These are phyloP conservation scores for Coecobrya sp. DNA, from an alignment of 2,888 invertebrate species.

Conservation along the genomic window DNA sequence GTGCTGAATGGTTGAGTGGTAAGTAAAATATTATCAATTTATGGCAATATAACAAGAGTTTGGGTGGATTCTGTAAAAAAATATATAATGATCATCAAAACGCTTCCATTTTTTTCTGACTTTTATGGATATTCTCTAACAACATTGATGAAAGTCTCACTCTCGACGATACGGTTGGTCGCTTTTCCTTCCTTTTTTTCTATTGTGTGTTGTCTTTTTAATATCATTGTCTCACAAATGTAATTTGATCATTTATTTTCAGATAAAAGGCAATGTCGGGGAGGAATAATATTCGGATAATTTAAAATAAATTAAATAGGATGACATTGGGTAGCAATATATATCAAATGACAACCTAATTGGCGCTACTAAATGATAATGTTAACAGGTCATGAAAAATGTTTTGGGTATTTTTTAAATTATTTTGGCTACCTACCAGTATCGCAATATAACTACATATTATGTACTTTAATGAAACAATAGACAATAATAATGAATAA, in stretches of 20 bases:
- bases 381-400: not conserved
- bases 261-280: slow-evolving; percentile 44
- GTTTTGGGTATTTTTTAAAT: not conserved
- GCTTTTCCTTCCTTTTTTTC: not conserved
- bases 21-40: slow-evolving; percentile 52
- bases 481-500: too few relatives aligned
- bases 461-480: too few relatives aligned
- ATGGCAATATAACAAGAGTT: slow-evolving; percentile 32
- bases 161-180: slow-evolving; percentile 54
- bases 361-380: slow-evolving; percentile 3
- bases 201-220: not conserved
- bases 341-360: not conserved
- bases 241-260: slow-evolving; percentile 22
- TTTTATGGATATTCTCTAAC: slow-evolving; percentile 34
- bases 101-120: slow-evolving; percentile 8
- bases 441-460: too few relatives aligned
- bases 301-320: slow-evolving; percentile 22
- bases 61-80: slow-evolving; percentile 41
- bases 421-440: not conserved
- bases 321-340: not conserved
- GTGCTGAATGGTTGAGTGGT: slow-evolving; percentile 48
- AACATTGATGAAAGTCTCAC: not conserved
- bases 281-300: not conserved
- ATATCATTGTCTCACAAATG: not conserved
- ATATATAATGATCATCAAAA: slow-evolving; percentile 35